Evolutionary conservation across 2,888 invertebrate species (phyloP).

Genomic region (Molorchus minor): DNA sequence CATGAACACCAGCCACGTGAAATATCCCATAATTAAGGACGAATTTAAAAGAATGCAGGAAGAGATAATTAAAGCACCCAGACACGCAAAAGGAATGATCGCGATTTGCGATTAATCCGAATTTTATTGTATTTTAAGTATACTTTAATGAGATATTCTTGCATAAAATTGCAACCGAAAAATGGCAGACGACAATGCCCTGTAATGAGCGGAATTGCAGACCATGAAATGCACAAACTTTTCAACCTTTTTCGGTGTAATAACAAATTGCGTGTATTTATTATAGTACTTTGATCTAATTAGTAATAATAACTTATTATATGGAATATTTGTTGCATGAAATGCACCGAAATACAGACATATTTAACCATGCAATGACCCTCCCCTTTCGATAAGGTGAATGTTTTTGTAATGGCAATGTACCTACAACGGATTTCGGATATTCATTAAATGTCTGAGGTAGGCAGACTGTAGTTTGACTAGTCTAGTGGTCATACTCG

Average conservation of each 20-base stretch:
- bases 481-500: background rate
- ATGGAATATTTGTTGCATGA: constrained; percentile 17
- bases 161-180: constrained; percentile 60
- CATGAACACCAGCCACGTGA: background rate
- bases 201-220: constrained; percentile 37
- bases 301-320: constrained; percentile 18
- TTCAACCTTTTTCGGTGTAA: constrained; percentile 11
- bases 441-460: constrained; percentile 9
- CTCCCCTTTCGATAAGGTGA: background rate
- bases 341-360: constrained; percentile 7
- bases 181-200: constrained; percentile 46
- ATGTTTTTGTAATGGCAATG: background rate
- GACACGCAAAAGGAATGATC: constrained; percentile 55
- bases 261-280: constrained; percentile 17
- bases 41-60: constrained; percentile 36
- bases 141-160: constrained; percentile 60
- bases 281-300: constrained; percentile 13
- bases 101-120: constrained; percentile 56
- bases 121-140: constrained; percentile 58
- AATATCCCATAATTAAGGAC: constrained; percentile 24
- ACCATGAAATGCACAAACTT: constrained; percentile 40
- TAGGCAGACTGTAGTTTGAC: background rate
- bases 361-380: background rate
- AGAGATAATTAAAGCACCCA: constrained; percentile 45
- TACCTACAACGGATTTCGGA: background rate